These are phyloP conservation scores for Macrocentrus cingulum DNA, from an alignment of 1,140 invertebrate species.

Conservation along the genomic window DNA sequence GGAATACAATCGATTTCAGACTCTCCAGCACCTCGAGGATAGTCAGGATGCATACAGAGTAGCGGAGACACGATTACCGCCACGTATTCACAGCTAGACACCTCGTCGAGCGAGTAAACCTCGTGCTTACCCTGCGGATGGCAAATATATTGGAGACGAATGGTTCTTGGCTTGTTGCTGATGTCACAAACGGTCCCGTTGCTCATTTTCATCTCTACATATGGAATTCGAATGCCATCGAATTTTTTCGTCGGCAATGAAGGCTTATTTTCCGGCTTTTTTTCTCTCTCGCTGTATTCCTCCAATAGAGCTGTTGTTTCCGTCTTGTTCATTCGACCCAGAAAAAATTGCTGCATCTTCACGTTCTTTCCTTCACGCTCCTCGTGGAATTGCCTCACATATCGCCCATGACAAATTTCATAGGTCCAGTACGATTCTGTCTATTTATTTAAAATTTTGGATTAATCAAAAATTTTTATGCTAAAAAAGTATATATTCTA, in stretches of 20 bases:
- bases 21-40: slow-evolving; percentile 78
- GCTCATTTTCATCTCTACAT: slow-evolving; percentile 76
- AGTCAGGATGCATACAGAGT: slow-evolving; percentile 86
- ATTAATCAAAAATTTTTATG: no score
- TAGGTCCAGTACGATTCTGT: slow-evolving; percentile 97
- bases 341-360: slow-evolving; percentile 78
- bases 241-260: slow-evolving; percentile 72
- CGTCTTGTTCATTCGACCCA: slow-evolving; percentile 72
- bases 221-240: slow-evolving; percentile 83
- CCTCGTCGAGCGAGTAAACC: slow-evolving; percentile 90
- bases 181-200: slow-evolving; percentile 91
- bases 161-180: slow-evolving; percentile 77
- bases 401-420: slow-evolving; percentile 91
- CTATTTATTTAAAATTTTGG: slow-evolving; percentile 52
- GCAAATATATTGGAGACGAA: slow-evolving; percentile 83
- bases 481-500: no score
- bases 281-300: slow-evolving; percentile 60
- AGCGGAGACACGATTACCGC: slow-evolving; percentile 81
- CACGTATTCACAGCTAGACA: slow-evolving; percentile 92
- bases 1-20: slow-evolving; percentile 81
- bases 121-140: slow-evolving; percentile 85
- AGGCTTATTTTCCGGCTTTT: slow-evolving; percentile 55
- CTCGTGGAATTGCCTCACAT: slow-evolving; percentile 93
- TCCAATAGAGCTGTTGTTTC: slow-evolving; percentile 56
- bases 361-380: slow-evolving; percentile 84